A percentile compares a stretch with the other conserved stretches of the same genome.
phyloP scores from a whole-genome alignment of 2,113 vertebrate genomes.

The Archocentrus centrarchus region DNA sequence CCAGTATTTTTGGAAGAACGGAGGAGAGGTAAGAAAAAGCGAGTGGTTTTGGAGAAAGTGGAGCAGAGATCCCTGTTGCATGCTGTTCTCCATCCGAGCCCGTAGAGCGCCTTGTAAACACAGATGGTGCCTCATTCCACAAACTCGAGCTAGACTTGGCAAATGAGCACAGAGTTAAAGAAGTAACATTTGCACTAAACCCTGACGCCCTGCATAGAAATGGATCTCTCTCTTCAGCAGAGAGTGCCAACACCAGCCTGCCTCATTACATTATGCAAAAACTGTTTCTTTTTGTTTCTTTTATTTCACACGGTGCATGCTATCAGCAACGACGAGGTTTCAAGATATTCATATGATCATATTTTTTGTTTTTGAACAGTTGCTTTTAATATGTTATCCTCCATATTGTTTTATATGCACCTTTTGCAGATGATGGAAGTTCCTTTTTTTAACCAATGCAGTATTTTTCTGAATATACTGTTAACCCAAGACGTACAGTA shows the following conservation, averaged over 20 bases:
- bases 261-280: conserved; percentile 80
- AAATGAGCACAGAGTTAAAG: conserved; percentile 42
- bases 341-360: background rate
- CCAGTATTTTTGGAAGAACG: conserved; percentile 1
- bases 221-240: conserved; percentile 33
- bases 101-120: conserved; percentile 45
- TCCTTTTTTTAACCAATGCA: conserved; percentile 45
- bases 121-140: conserved; percentile 54
- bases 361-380: conserved; percentile 25
- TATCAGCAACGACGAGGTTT: background rate
- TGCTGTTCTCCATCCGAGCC: conserved; percentile 45
- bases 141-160: conserved; percentile 57
- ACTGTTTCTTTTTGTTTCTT: conserved; percentile 37
- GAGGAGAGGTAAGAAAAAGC: background rate
- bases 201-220: conserved; percentile 61
- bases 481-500: background rate
- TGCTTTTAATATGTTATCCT: conserved; percentile 39
- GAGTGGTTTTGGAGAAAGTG: conserved; percentile 29
- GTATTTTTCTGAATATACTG: conserved; percentile 48
- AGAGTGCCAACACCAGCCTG: conserved; percentile 71
- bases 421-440: conserved; percentile 2
- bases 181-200: conserved; percentile 77
- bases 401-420: conserved; percentile 26
- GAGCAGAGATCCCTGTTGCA: conserved; percentile 23
- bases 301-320: background rate